Percentiles rank a stretch among this genome's conserved stretches.
Evolutionary conservation across 2,113 vertebrate genomes (phyloP).

Genomic region (Collichthys lucidus): DNA sequence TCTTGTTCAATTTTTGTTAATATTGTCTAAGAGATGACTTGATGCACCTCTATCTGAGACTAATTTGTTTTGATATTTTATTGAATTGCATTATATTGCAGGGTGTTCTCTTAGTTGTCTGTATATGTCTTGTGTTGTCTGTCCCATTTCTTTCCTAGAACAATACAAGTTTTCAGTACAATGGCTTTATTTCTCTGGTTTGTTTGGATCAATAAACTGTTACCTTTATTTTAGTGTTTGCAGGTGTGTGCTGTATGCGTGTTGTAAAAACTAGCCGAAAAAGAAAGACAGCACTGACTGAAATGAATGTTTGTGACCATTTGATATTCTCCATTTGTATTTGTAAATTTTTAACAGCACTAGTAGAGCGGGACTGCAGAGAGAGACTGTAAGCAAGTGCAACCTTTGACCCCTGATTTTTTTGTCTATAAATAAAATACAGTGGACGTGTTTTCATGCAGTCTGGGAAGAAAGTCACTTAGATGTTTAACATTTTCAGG

Average conservation of each 20-base stretch:
- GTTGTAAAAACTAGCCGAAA: constrained; percentile 6
- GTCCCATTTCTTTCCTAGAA: constrained; percentile 13
- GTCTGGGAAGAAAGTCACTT: constrained; percentile 8
- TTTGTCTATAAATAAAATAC: constrained; percentile 49
- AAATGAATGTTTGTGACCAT: constrained; percentile 27
- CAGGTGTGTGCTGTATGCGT: constrained; percentile 14
- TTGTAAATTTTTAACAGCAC: constrained; percentile 37
- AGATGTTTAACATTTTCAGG: constrained; percentile 11
- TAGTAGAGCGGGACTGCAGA: neutral
- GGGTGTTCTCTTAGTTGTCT: constrained; percentile 5
- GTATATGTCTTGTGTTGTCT: too few species aligned
- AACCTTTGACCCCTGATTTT: constrained; percentile 10
- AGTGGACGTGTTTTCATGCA: constrained; percentile 8
- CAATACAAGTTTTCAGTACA: neutral
- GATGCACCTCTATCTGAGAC: neutral
- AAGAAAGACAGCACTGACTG: constrained; percentile 9
- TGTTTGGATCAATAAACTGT: constrained; percentile 39
- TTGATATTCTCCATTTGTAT: constrained; percentile 20
- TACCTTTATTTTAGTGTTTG: constrained; percentile 24
- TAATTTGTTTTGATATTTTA: constrained; percentile 10
- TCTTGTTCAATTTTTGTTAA: constrained; percentile 19
- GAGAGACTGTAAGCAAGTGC: constrained; percentile 15
- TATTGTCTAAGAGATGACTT: neutral
- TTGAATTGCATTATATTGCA: neutral
- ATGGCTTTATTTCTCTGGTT: constrained; percentile 32